Conservation (phyloP, 1,140 invertebrate genomes). For the Trissolcus basalis region DNA sequence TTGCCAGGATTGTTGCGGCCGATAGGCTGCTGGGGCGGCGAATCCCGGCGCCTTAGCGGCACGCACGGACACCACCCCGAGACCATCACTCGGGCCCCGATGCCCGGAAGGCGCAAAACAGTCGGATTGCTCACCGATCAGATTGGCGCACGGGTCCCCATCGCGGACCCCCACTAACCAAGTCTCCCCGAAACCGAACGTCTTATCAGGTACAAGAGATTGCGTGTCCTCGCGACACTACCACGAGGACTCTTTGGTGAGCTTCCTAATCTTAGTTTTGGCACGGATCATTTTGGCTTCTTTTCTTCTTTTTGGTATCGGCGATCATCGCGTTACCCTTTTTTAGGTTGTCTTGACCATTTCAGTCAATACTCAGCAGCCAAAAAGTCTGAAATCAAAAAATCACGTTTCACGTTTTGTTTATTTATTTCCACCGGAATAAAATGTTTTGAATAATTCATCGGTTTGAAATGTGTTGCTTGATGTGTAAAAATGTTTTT, state of each 20-base stretch:
- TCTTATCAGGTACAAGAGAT: conserved; percentile 41
- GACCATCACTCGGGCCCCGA: conserved; percentile 72
- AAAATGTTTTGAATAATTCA: too few relatives aligned
- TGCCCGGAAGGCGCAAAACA: conserved; percentile 59
- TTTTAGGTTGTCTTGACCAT: too few relatives aligned
- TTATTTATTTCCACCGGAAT: too few relatives aligned
- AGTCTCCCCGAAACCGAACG: too few relatives aligned
- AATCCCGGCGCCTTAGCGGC: conserved; percentile 73
- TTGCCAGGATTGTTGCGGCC: conserved; percentile 53
- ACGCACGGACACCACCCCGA: conserved; percentile 76
- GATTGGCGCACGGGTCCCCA: conserved; percentile 20
- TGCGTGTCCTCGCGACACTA: conserved; percentile 34
- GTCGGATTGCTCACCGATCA: conserved; percentile 52
- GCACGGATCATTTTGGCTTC: conserved; percentile 57
- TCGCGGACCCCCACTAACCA: conserved; percentile 9
- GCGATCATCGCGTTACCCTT: conserved; percentile 28
- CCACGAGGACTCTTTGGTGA: conserved; percentile 49
- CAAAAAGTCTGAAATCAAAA: too few relatives aligned
- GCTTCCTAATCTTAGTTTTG: conserved; percentile 50
- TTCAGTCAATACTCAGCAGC: too few relatives aligned
- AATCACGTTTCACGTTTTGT: too few relatives aligned
- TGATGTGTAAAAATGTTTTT: too few relatives aligned
- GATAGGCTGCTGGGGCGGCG: conserved; percentile 66
- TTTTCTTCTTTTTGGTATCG: conserved; percentile 55
- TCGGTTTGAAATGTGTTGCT: too few relatives aligned